These are phyloP conservation scores for Anaspis maculata DNA, from an alignment of 2,888 invertebrate genomes.

Conservation along the genomic window DNA sequence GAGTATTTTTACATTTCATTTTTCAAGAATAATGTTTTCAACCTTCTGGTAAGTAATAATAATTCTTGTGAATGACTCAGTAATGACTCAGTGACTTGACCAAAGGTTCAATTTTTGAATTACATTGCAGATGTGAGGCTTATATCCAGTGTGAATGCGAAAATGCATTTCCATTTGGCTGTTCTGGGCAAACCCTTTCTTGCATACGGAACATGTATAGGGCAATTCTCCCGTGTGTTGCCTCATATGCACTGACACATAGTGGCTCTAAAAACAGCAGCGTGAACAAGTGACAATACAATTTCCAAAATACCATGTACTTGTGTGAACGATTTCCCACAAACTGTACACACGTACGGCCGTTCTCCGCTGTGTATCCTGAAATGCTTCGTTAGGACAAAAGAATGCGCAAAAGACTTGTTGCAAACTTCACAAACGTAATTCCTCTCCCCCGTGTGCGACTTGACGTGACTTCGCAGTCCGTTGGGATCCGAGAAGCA, in stretches of 20 bases:
- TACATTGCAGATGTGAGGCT: constrained; percentile 33
- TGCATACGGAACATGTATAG: constrained; percentile 27
- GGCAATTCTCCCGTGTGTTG: constrained; percentile 35
- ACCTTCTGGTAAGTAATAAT: too few species aligned
- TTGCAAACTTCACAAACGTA: constrained; percentile 29
- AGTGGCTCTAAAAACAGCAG: constrained; percentile 27
- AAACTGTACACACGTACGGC: constrained; percentile 30
- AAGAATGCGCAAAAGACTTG: constrained; percentile 32
- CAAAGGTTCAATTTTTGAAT: too few species aligned
- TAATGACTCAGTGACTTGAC: too few species aligned
- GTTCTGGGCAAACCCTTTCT: constrained; percentile 31
- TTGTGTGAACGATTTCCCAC: constrained; percentile 33
- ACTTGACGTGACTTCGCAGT: constrained; percentile 29
- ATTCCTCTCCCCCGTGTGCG: constrained; percentile 32
- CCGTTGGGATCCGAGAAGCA: constrained; percentile 34
- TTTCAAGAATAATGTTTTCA: too few species aligned
- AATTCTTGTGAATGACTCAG: too few species aligned
- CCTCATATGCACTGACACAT: constrained; percentile 33
- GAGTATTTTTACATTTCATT: too few species aligned
- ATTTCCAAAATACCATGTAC: constrained; percentile 13
- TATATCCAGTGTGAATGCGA: constrained; percentile 31
- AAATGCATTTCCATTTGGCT: constrained; percentile 32
- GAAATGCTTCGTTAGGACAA: constrained; percentile 31
- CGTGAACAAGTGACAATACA: background rate
- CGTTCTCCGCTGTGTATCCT: constrained; percentile 31